Conservation (phyloP, 2,113 vertebrate genomes). For the Phrynocephalus versicolor region DNA sequence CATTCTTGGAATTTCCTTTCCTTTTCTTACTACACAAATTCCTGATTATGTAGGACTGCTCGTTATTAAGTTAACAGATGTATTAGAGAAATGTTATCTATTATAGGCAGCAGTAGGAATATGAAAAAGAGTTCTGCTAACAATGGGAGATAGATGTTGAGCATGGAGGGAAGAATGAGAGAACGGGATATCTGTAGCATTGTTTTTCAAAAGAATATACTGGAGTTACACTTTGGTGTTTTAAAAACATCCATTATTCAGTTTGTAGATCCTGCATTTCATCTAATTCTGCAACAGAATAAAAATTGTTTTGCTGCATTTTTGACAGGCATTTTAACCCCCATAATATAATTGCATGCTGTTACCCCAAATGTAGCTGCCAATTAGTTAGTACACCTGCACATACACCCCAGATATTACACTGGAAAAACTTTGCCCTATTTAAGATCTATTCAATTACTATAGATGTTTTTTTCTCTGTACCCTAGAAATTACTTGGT, state of each 20-base stretch:
- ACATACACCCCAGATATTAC: neutral
- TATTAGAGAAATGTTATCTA: neutral
- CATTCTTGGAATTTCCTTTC: neutral
- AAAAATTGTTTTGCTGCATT: neutral
- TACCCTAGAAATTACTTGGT: conserved; percentile 8
- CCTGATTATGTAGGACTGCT: neutral
- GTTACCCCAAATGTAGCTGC: neutral
- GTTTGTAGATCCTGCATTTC: neutral
- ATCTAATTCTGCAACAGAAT: neutral
- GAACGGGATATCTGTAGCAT: neutral
- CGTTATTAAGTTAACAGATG: neutral
- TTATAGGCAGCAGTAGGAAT: neutral
- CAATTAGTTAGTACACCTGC: conserved; percentile 1
- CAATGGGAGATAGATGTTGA: neutral
- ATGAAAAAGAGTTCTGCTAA: neutral
- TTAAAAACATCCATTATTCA: neutral
- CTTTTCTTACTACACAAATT: neutral
- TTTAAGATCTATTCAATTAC: conserved; percentile 21
- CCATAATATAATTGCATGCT: neutral
- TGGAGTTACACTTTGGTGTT: neutral
- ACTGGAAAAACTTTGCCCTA: neutral
- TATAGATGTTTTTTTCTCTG: neutral
- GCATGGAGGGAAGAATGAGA: neutral
- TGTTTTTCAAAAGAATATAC: neutral
- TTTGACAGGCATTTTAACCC: neutral